These are phyloP conservation scores for Anguilla rostrata DNA, from an alignment of 2,113 vertebrate genomes.

Conservation along the genomic window DNA sequence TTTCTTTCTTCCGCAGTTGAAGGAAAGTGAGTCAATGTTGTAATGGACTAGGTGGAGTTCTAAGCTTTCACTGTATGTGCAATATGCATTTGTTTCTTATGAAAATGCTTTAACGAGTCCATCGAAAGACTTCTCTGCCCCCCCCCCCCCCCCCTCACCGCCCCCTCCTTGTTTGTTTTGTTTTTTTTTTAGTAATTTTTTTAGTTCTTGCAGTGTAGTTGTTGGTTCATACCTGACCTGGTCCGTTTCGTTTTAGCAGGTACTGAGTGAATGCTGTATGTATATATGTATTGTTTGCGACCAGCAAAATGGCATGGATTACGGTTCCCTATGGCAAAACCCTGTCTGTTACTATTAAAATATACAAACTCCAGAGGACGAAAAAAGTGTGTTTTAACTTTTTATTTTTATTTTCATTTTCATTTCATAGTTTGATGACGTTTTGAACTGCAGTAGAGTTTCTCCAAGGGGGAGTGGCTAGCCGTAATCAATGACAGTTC, in stretches of 20 bases:
- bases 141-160: constrained; percentile 38
- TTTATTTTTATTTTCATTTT: constrained; percentile 29
- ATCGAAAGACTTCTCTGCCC: constrained; percentile 73
- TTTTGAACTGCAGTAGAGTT: constrained; percentile 70
- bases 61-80: constrained; percentile 96
- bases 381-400: constrained; percentile 79
- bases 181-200: constrained; percentile 38
- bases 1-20: constrained; percentile 56
- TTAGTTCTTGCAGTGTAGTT: constrained; percentile 54
- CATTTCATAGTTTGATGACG: constrained; percentile 77
- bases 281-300: constrained; percentile 89
- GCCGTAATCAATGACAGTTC: constrained; percentile 54
- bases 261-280: constrained; percentile 97
- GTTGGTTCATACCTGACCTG: constrained; percentile 74
- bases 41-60: constrained; percentile 77
- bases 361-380: constrained; percentile 83
- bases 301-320: constrained; percentile 90
- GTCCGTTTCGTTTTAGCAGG: constrained; percentile 97
- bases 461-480: constrained; percentile 53
- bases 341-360: constrained; percentile 87
- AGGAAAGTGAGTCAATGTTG: constrained; percentile 67
- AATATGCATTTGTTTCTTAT: constrained; percentile 90
- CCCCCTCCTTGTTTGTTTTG: not conserved
- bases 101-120: constrained; percentile 87
- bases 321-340: constrained; percentile 64